A percentile compares a stretch with the other conserved stretches of the same genome.
Evolutionary conservation across 2,888 invertebrate genomes (phyloP).

Genomic region (Lasioglossum villosulum): DNA sequence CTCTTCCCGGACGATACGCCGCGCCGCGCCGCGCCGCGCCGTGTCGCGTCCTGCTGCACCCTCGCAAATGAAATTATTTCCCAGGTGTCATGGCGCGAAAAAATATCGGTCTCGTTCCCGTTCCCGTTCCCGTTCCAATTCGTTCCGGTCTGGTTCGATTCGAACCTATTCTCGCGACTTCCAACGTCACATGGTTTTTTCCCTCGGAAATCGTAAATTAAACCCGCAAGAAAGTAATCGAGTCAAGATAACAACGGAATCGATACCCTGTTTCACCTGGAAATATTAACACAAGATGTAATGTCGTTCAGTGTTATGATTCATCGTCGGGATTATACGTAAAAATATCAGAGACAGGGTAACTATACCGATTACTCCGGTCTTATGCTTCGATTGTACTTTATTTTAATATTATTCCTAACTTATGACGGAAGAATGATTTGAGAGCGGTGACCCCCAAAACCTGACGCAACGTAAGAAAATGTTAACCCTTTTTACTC

Average conservation of each 20-base stretch:
- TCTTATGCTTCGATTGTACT: no score
- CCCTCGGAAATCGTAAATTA: neutral
- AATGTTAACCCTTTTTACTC: no score
- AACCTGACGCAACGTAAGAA: no score
- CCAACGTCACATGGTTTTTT: neutral
- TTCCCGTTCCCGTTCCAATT: neutral
- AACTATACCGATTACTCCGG: no score
- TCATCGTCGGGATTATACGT: neutral
- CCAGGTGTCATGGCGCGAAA: constrained; percentile 6
- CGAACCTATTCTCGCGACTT: neutral
- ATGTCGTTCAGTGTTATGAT: neutral
- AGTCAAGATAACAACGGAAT: neutral
- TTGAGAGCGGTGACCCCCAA: no score
- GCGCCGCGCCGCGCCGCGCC: constrained; percentile 26
- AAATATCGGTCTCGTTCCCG: constrained; percentile 26
- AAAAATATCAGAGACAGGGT: neutral
- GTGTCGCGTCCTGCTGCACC: neutral
- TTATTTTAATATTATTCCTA: no score
- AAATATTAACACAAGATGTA: neutral
- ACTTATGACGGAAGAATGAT: no score
- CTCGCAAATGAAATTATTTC: constrained; percentile 48
- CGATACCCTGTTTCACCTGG: neutral
- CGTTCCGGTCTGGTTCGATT: constrained; percentile 1
- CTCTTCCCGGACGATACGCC: constrained; percentile 33
- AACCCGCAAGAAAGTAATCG: neutral